Base-by-base conservation (phyloP, 2,888 invertebrate species). In the Parnassius glacialis region DNA sequence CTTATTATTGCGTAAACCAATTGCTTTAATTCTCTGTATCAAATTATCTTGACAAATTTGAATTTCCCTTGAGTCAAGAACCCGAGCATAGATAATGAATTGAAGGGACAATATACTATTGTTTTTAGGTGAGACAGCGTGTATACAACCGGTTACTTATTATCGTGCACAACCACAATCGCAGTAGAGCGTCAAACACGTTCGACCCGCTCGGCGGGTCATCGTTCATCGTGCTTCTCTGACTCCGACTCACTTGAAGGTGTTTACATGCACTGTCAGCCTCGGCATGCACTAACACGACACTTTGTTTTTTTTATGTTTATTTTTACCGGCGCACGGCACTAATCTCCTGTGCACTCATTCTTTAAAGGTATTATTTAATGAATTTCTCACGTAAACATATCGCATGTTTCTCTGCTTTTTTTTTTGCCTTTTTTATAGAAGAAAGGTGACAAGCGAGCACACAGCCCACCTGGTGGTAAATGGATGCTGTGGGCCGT, bases 81-180 rank as follows among this genome's bases (percentile, higher is more conserved):
- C 5, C 5, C 7, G 5, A 34, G 34, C 7, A 34, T 34, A 34
- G 7, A 34, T 34, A 7, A 34, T 34, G 34, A 34, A 34, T 34
- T 34, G 34, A 34, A 34, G 34, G 34, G 34, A 34, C 34, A 34
- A 34, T 34, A 7, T 34, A 7, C 34, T 34, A 34, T 34, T 34
- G 34, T 34, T 34, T 34, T 12, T 45, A 45, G 45, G 45, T n/a
- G 5, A 45, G n/a, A 11, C 11, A 61, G 70, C 71, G 68, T 76
- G 74, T 70, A 73, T 73, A 69, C 67, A 78, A 79, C 80, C 78
- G 75, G 81, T 85, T 81, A 76, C 76, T 72, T 70, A 74, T 78
- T 70, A 65, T 66, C 67, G 67, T 69, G 69, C 67, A 68, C 71
- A 69, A 70, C 70, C 67, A 68, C 71, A 69, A 70, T 70, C 68